A percentile compares a stretch with the other conserved stretches of the same genome.
Conservation (phyloP, 1,140 invertebrate genomes). For the Eupeodes corollae region DNA sequence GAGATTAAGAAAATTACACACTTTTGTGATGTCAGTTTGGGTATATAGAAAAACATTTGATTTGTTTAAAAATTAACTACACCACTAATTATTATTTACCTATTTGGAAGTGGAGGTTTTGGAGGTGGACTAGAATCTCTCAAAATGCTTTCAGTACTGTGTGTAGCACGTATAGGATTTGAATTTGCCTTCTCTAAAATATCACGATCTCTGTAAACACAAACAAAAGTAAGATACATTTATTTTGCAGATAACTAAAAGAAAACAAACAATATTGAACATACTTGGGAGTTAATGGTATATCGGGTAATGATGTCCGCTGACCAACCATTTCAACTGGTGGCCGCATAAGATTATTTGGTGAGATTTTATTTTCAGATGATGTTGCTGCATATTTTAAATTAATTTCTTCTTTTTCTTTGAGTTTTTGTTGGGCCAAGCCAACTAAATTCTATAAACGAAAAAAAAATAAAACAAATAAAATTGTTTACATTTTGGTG, state of each 20-base stretch:
- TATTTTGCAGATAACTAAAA: background rate
- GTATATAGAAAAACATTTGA: no score
- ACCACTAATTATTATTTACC: constrained; percentile 33
- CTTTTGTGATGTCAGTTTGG: no score
- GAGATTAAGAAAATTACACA: no score
- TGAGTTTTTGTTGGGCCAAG: constrained; percentile 53
- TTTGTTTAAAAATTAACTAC: background rate
- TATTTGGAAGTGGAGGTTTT: constrained; percentile 70
- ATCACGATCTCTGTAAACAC: constrained; percentile 23
- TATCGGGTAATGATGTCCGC: constrained; percentile 56
- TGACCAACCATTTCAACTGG: constrained; percentile 26
- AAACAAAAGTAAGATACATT: background rate
- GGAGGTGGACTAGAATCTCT: constrained; percentile 57
- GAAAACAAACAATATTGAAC: background rate
- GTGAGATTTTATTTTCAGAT: background rate
- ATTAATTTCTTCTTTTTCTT: constrained; percentile 39
- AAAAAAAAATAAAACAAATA: constrained; percentile 9
- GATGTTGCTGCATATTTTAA: constrained; percentile 7
- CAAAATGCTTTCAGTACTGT: constrained; percentile 55
- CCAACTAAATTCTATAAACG: constrained; percentile 49
- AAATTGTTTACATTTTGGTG: background rate
- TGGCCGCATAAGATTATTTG: constrained; percentile 15
- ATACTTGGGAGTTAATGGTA: constrained; percentile 58
- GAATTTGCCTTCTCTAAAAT: constrained; percentile 36
- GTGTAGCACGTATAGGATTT: constrained; percentile 50